phyloP scores from a whole-genome alignment of 2,797 vertebrate species.

The Cyprinella venusta region DNA sequence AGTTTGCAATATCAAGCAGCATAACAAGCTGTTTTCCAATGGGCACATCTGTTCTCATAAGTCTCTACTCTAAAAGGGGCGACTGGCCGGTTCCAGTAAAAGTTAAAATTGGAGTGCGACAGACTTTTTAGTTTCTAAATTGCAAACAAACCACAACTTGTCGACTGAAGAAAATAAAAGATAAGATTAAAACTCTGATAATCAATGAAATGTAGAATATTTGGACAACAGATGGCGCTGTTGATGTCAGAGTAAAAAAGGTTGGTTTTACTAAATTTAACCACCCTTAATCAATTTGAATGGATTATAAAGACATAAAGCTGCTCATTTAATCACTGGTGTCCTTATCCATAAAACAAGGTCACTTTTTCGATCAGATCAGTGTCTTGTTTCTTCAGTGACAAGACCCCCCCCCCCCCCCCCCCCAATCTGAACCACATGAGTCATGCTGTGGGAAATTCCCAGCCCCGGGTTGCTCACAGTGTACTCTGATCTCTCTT shows the following conservation, averaged over 20 bases:
- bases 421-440: conserved; percentile 55
- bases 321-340: neutral
- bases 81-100: conserved; percentile 50
- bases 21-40: conserved; percentile 9
- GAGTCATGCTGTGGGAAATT: conserved; percentile 84
- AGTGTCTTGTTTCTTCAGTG: conserved; percentile 20
- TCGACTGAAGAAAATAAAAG: neutral
- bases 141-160: conserved; percentile 24
- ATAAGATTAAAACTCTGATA: neutral
- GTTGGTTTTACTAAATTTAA: neutral
- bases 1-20: neutral
- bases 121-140: conserved; percentile 54
- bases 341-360: conserved; percentile 2
- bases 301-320: neutral
- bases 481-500: conserved; percentile 57
- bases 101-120: conserved; percentile 9
- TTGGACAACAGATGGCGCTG: conserved; percentile 72
- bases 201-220: neutral
- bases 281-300: neutral
- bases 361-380: neutral
- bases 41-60: conserved; percentile 42
- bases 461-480: conserved; percentile 67
- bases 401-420: conserved; percentile 41
- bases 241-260: neutral
- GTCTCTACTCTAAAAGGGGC: conserved; percentile 11